These are phyloP conservation scores for Sylvicola fuscatus DNA, from an alignment of 2,888 invertebrate species.

Conservation along the genomic window DNA sequence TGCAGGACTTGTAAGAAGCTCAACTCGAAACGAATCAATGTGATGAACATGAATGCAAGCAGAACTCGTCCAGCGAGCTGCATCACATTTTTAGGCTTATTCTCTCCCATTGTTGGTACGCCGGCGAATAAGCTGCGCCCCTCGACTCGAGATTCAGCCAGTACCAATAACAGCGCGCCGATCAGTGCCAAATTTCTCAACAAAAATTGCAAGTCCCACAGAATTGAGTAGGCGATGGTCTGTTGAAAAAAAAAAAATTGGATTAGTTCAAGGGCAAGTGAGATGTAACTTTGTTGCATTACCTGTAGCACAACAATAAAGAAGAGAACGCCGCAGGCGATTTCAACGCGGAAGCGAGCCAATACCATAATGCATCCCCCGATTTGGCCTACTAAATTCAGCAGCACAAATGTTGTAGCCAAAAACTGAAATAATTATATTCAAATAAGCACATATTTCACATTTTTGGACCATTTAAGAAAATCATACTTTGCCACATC, in stretches of 20 bases:
- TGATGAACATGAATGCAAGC: conserved; percentile 97
- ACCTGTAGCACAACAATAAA: conserved; percentile 94
- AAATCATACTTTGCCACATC: conserved; percentile 49
- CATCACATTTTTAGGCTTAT: conserved; percentile 90
- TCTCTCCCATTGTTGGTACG: conserved; percentile 77
- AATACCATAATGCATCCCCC: conserved; percentile 95
- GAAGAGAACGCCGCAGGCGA: conserved; percentile 81
- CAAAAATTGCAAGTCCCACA: conserved; percentile 96
- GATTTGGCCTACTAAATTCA: conserved; percentile 90
- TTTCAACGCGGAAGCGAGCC: conserved; percentile 71
- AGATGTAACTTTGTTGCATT: conserved; percentile 14
- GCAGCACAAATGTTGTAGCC: conserved; percentile 83
- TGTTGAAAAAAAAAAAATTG: conserved; percentile 20
- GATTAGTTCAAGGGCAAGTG: conserved; percentile 2
- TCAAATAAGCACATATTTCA: background rate
- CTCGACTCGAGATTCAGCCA: conserved; percentile 91
- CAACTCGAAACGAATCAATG: conserved; percentile 81
- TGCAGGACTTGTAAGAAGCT: conserved; percentile 78
- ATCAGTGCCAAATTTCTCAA: conserved; percentile 91
- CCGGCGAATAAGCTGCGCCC: conserved; percentile 93
- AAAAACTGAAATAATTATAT: conserved; percentile 32
- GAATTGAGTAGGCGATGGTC: conserved; percentile 89
- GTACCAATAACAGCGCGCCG: conserved; percentile 84
- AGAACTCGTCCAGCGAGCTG: conserved; percentile 90
- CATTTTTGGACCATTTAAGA: background rate